Evolutionary conservation across 2,113 vertebrate species (phyloP).

Genomic region (Helogale parvula): DNA sequence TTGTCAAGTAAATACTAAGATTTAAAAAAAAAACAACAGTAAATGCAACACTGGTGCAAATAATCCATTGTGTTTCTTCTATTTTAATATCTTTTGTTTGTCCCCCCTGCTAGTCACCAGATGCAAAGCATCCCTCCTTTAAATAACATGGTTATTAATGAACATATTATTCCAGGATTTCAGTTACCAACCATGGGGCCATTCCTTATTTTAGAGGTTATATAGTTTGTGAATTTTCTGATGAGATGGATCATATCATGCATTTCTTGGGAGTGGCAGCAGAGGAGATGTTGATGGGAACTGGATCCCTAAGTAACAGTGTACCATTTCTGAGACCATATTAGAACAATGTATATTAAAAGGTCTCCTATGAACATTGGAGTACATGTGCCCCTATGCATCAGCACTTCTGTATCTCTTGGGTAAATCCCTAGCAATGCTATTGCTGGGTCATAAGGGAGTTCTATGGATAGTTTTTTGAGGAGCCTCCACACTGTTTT

Average conservation of each 20-base stretch:
- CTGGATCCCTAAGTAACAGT: not conserved
- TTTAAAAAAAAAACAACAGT: not conserved
- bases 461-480: too few relatives aligned
- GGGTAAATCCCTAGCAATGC: too few relatives aligned
- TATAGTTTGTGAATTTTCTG: not conserved
- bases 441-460: too few relatives aligned
- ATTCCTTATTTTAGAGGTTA: not conserved
- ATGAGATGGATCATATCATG: not conserved
- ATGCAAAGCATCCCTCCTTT: not conserved
- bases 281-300: not conserved
- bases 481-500: too few relatives aligned
- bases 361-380: too few relatives aligned
- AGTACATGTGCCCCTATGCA: too few relatives aligned
- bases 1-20: not conserved
- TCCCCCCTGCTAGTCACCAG: not conserved
- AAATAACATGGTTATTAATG: constrained; percentile 10
- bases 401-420: too few relatives aligned
- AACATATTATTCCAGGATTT: not conserved
- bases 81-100: constrained; percentile 3
- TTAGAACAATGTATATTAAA: not conserved
- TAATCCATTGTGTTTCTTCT: not conserved
- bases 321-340: not conserved
- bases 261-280: not conserved
- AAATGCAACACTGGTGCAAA: constrained; percentile 1
- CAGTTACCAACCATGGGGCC: not conserved